Evolutionary conservation across 2,888 invertebrate species (phyloP).

Genomic region (Cephus rjabovi): DNA sequence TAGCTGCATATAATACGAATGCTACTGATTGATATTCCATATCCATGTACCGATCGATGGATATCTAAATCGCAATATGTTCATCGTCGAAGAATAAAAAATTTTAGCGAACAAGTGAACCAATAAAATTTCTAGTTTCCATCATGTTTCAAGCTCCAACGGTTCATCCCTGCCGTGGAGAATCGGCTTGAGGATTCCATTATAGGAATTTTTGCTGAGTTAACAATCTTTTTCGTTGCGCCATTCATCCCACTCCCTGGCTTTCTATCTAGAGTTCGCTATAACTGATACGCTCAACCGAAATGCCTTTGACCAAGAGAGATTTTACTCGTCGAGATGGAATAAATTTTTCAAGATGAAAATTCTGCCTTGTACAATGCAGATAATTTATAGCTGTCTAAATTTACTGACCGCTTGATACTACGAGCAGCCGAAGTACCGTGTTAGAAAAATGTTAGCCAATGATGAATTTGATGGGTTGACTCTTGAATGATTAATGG

Average conservation of each 20-base stretch:
- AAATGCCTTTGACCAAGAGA: neutral
- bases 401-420: neutral
- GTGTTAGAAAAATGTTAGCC: neutral
- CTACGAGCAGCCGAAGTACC: neutral
- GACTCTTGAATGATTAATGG: conserved; percentile 32
- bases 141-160: neutral
- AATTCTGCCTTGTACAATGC: neutral
- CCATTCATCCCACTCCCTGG: neutral
- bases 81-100: neutral
- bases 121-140: neutral
- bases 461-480: neutral
- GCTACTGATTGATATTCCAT: neutral
- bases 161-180: neutral
- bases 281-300: neutral
- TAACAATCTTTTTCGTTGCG: neutral
- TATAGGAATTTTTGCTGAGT: neutral
- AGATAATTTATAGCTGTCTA: neutral
- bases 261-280: neutral
- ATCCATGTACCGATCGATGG: neutral
- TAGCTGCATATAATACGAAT: neutral
- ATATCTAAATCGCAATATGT: neutral
- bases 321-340: neutral
- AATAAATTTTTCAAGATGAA: neutral
- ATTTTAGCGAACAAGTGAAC: neutral
- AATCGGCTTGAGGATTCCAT: neutral